A percentile compares a stretch with the other conserved stretches of the same genome.
These are phyloP conservation scores for Heliocidaris tuberculata DNA, from an alignment of 35 echinoderm and acorn worm species.

Conservation along the genomic window DNA sequence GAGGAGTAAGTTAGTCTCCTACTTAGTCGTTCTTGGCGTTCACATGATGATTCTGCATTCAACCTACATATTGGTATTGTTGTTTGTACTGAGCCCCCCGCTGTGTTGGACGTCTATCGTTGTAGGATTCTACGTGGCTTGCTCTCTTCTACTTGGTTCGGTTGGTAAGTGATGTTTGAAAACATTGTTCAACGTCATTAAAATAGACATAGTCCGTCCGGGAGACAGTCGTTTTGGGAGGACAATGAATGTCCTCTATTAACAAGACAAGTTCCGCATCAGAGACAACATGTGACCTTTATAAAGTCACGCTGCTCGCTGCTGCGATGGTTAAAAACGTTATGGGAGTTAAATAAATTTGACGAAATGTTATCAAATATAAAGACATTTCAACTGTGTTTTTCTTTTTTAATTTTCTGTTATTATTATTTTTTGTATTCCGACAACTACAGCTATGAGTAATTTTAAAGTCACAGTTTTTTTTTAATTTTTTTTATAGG, in stretches of 20 bases:
- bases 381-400: too few species aligned
- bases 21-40: conserved; percentile 41
- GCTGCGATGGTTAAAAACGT: neutral
- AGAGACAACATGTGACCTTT: too few species aligned
- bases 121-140: conserved; percentile 50
- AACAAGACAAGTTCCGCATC: too few species aligned
- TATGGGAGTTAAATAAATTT: too few species aligned
- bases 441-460: neutral
- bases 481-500: too few species aligned
- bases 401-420: neutral
- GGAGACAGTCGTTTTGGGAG: neutral
- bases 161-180: conserved; percentile 31
- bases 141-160: conserved; percentile 54
- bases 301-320: too few species aligned
- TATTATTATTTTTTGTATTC: neutral
- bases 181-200: neutral
- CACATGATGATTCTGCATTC: conserved; percentile 58
- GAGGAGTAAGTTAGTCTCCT: conserved; percentile 35
- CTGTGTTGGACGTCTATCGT: conserved; percentile 54
- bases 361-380: too few species aligned
- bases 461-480: neutral
- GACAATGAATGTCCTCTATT: neutral
- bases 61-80: conserved; percentile 36
- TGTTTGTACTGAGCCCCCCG: conserved; percentile 43
- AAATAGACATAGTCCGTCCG: neutral